Evolutionary conservation across 2,888 invertebrate genomes (phyloP).

Genomic region (Myopa testacea): DNA sequence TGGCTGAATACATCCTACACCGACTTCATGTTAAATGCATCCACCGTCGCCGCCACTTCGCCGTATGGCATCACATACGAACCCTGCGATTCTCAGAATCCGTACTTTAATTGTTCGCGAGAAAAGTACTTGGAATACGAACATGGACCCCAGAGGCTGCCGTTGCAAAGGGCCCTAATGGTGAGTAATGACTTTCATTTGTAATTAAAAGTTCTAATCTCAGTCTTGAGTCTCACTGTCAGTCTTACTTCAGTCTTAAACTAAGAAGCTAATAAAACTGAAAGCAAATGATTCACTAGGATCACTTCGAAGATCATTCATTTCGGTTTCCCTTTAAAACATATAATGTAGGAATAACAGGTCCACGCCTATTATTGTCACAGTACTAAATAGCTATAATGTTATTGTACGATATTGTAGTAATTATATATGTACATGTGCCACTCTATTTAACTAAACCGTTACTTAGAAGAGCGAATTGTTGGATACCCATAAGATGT

Average conservation of each 20-base stretch:
- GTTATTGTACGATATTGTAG: no score
- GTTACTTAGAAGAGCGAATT: no score
- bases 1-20: slow-evolving; percentile 1
- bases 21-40: slow-evolving; percentile 34
- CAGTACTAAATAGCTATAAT: no score
- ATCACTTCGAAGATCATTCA: no score
- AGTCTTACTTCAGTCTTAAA: not conserved
- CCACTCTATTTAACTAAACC: no score
- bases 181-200: slow-evolving; percentile 54
- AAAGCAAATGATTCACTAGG: no score
- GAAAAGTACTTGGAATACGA: slow-evolving; percentile 72
- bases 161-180: slow-evolving; percentile 71
- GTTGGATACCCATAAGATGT: no score
- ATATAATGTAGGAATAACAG: no score
- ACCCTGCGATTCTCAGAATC: slow-evolving; percentile 69
- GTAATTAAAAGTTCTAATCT: not conserved
- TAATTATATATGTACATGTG: no score
- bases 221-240: no score
- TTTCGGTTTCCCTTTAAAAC: no score
- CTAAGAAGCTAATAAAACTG: not conserved
- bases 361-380: no score
- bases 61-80: slow-evolving; percentile 37
- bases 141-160: slow-evolving; percentile 75
- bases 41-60: slow-evolving; percentile 34
- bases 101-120: slow-evolving; percentile 72